A percentile compares a stretch with the other conserved stretches of the same genome.
Conservation (phyloP, 1,140 invertebrate species). For the Eriosoma lanigerum region DNA sequence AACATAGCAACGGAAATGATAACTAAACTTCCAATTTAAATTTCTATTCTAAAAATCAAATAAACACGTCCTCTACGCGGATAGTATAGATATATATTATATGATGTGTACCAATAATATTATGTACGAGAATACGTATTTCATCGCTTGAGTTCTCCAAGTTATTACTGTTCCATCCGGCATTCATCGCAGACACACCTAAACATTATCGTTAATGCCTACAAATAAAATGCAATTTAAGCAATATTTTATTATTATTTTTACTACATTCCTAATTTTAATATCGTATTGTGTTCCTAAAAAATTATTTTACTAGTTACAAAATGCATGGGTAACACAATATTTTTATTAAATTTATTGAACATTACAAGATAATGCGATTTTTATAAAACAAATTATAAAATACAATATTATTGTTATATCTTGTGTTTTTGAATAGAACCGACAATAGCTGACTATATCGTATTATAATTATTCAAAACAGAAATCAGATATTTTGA, state of each 20-base stretch:
- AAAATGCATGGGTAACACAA: not conserved
- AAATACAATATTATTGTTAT: no score
- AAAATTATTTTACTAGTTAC: not conserved
- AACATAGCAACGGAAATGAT: not conserved
- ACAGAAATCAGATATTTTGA: not conserved
- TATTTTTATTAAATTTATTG: not conserved
- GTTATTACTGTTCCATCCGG: slow-evolving; percentile 29
- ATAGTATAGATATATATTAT: no score
- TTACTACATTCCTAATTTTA: no score
- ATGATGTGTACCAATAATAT: not conserved
- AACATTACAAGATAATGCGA: not conserved
- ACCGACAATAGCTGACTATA: no score
- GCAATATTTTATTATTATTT: not conserved
- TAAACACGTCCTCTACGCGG: not conserved
- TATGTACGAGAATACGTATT: not conserved
- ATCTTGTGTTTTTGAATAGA: no score
- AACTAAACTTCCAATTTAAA: not conserved
- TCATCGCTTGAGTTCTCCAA: slow-evolving; percentile 12
- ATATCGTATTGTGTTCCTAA: not conserved
- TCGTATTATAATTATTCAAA: not conserved
- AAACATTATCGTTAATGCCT: slow-evolving; percentile 1
- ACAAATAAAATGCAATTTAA: slow-evolving; percentile 34
- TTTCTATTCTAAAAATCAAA: not conserved
- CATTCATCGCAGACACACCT: not conserved
- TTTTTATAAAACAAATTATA: not conserved